These are phyloP conservation scores for Empidonax traillii DNA, from an alignment of 2,113 vertebrate genomes.

Conservation along the genomic window DNA sequence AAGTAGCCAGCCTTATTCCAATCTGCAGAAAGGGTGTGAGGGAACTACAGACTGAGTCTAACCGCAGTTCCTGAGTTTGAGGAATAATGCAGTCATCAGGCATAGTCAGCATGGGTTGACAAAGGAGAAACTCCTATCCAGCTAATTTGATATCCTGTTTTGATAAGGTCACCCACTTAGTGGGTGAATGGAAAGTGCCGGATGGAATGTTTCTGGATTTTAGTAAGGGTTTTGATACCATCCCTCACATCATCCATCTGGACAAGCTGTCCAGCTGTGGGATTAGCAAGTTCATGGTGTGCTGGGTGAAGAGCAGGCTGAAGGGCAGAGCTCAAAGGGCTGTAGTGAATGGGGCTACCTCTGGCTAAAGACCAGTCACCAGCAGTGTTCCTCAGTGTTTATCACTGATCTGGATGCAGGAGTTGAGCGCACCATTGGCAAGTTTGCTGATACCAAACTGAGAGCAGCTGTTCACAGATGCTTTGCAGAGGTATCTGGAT, in stretches of 20 bases:
- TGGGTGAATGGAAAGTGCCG: not conserved
- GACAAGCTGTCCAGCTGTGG: not conserved
- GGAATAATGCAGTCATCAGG: not conserved
- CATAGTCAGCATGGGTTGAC: not conserved
- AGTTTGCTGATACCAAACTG: not conserved
- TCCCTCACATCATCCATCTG: not conserved
- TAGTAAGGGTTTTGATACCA: not conserved
- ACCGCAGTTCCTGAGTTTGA: not conserved
- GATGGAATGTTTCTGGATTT: not conserved
- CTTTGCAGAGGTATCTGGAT: not conserved
- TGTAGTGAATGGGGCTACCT: fast-evolving
- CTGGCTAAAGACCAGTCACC: not conserved
- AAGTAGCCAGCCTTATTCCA: not conserved
- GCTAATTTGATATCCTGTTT: not conserved
- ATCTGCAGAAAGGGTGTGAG: not conserved
- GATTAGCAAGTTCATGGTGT: not conserved
- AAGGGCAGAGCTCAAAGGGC: not conserved
- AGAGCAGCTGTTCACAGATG: not conserved
- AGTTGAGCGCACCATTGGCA: not conserved
- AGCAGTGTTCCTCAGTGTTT: not conserved
- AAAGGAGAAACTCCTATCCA: not conserved
- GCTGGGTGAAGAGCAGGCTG: not conserved
- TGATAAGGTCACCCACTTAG: not conserved
- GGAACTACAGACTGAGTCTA: not conserved
- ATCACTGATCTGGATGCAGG: not conserved